Conservation (phyloP, 1,140 invertebrate genomes). For the Acromyrmex charruanus region DNA sequence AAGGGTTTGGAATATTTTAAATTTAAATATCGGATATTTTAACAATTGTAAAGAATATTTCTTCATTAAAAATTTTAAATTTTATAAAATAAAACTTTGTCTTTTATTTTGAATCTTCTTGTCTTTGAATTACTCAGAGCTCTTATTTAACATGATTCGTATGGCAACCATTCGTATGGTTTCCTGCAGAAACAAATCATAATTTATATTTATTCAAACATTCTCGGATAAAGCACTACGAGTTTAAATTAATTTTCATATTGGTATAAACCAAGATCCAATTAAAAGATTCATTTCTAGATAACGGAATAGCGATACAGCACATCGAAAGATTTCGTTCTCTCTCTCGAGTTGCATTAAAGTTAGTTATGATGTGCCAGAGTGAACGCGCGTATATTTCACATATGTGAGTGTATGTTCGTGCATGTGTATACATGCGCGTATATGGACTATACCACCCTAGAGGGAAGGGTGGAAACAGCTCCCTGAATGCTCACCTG, state of each 20-base stretch:
- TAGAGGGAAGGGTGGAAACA: constrained; percentile 68
- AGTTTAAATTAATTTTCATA: constrained; percentile 48
- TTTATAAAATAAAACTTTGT: background rate
- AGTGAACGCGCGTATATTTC: constrained; percentile 37
- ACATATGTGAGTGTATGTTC: background rate
- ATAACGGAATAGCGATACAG: constrained; percentile 11
- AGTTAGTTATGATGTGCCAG: constrained; percentile 53
- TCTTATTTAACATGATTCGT: background rate
- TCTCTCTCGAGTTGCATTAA: constrained; percentile 53
- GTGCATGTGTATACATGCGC: background rate
- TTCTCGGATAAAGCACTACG: background rate
- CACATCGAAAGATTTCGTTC: constrained; percentile 20
- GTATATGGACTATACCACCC: constrained; percentile 17
- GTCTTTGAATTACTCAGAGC: background rate
- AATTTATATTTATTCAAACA: background rate
- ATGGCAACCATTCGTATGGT: background rate
- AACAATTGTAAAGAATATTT: background rate
- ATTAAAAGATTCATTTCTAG: constrained; percentile 34
- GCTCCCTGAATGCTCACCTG: constrained; percentile 75
- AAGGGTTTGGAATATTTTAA: background rate
- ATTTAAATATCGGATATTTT: background rate
- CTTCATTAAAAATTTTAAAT: background rate
- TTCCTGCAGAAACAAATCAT: background rate
- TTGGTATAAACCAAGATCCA: background rate
- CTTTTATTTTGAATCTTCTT: background rate